A percentile compares a stretch with the other conserved stretches of the same genome.
Evolutionary conservation across 1,140 invertebrate genomes (phyloP).

Genomic region (Trachelipus rathkii): DNA sequence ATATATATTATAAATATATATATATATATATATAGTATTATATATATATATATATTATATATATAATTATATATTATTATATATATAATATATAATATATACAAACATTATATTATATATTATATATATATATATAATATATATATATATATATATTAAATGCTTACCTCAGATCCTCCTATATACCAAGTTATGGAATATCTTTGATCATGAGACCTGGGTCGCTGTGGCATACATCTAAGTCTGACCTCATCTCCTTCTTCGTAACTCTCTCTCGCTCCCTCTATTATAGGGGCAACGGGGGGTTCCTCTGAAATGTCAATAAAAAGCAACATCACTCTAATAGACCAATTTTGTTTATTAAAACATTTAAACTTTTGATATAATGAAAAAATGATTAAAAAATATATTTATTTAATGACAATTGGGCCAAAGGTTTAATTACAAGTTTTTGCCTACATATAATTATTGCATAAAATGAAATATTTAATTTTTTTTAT

Average conservation of each 20-base stretch:
- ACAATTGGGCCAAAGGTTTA: too few relatives aligned
- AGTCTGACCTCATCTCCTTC: neutral
- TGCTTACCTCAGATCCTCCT: neutral
- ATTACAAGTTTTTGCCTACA: too few relatives aligned
- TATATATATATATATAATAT: slow-evolving; percentile 4
- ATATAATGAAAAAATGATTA: too few relatives aligned
- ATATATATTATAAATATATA: too few relatives aligned
- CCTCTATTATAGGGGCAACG: neutral
- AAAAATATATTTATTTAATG: too few relatives aligned
- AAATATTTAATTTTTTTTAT: too few relatives aligned
- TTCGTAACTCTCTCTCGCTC: neutral
- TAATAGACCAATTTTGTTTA: too few relatives aligned
- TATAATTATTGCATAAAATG: too few relatives aligned
- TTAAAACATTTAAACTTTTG: too few relatives aligned
- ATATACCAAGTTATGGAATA: neutral
- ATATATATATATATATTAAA: neutral
- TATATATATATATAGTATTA: too few relatives aligned
- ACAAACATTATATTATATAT: neutral
- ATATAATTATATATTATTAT: neutral
- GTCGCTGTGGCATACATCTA: neutral
- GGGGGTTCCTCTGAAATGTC: neutral
- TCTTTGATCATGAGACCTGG: neutral
- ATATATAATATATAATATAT: slow-evolving; percentile 11
- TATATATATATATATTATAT: slow-evolving; percentile 9
- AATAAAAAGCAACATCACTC: too few relatives aligned